phyloP scores from a whole-genome alignment of 2,797 vertebrate genomes.

The Takifugu rubripes region DNA sequence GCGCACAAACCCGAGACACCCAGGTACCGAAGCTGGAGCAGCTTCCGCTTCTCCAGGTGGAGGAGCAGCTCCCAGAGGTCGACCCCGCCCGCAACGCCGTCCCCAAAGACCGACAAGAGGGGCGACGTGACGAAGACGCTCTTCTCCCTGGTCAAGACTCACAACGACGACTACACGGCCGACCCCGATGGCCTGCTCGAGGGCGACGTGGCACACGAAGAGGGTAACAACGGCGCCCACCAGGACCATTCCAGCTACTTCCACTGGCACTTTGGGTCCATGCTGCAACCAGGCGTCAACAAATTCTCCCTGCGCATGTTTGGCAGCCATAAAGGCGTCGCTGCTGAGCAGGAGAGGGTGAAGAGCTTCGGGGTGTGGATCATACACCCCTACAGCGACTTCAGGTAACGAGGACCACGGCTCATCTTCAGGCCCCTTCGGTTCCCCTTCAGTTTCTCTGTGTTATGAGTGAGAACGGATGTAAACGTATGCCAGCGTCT shows the following conservation, averaged over 20 bases:
- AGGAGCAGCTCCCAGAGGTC: constrained; percentile 62
- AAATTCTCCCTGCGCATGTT: constrained; percentile 97
- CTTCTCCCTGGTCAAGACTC: constrained; percentile 64
- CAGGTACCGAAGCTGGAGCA: constrained; percentile 59
- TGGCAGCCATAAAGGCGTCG: constrained; percentile 92
- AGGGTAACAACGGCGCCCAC: constrained; percentile 33
- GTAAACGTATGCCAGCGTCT: background rate
- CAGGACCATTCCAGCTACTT: constrained; percentile 70
- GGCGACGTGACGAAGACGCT: constrained; percentile 63
- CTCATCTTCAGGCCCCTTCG: background rate
- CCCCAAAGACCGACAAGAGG: constrained; percentile 50
- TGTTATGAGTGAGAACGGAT: no score
- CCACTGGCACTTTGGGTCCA: constrained; percentile 79
- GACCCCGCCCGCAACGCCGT: constrained; percentile 54
- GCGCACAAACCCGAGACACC: constrained; percentile 42
- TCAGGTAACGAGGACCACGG: constrained; percentile 77
- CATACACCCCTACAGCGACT: constrained; percentile 97
- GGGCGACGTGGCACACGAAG: constrained; percentile 37
- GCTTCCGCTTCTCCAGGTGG: constrained; percentile 67
- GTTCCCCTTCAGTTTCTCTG: constrained; percentile 1
- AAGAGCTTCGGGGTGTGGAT: constrained; percentile 92
- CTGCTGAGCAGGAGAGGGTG: constrained; percentile 89
- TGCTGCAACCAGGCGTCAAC: constrained; percentile 93
- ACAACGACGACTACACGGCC: constrained; percentile 64
- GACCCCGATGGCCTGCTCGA: constrained; percentile 65